Evolutionary conservation across 2,888 invertebrate species (phyloP).

Genomic region (Apamea sordens): DNA sequence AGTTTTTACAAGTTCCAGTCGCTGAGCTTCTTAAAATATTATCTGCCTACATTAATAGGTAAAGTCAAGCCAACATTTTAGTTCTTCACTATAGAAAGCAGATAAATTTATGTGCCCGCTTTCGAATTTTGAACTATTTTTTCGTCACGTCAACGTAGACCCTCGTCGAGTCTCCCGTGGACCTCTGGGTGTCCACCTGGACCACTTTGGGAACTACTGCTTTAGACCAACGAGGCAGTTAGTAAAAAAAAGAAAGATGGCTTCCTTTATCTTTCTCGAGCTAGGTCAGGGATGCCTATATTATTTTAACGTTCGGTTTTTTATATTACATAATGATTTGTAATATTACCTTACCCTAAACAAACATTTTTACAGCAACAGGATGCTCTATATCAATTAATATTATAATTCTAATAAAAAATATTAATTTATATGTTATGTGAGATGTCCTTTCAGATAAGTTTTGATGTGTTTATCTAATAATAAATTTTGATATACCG

Average conservation of each 20-base stretch:
- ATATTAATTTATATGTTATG: conserved; percentile 22
- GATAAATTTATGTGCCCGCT: too few species aligned
- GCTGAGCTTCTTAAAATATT: too few species aligned
- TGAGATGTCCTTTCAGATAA: conserved; percentile 49
- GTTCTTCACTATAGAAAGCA: too few species aligned
- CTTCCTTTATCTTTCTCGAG: neutral
- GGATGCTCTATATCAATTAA: conserved; percentile 26
- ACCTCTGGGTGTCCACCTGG: too few species aligned
- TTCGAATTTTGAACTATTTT: too few species aligned
- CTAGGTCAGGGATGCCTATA: neutral
- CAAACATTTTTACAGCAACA: conserved; percentile 8
- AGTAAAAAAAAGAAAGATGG: neutral
- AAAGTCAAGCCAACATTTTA: too few species aligned
- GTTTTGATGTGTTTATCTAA: conserved; percentile 34
- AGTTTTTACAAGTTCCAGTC: too few species aligned
- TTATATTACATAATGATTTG: conserved; percentile 7
- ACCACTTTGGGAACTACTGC: too few species aligned
- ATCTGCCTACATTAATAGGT: too few species aligned
- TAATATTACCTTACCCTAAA: neutral
- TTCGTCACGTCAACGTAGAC: too few species aligned
- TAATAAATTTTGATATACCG: neutral
- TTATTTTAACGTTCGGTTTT: neutral
- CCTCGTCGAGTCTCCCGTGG: too few species aligned
- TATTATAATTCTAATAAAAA: conserved; percentile 42
- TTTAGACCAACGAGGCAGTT: too few species aligned